Percentiles rank a stretch among this genome's conserved stretches.
Conservation (phyloP, 2,888 invertebrate species). For the Liopterus haemorrhoidalis region DNA sequence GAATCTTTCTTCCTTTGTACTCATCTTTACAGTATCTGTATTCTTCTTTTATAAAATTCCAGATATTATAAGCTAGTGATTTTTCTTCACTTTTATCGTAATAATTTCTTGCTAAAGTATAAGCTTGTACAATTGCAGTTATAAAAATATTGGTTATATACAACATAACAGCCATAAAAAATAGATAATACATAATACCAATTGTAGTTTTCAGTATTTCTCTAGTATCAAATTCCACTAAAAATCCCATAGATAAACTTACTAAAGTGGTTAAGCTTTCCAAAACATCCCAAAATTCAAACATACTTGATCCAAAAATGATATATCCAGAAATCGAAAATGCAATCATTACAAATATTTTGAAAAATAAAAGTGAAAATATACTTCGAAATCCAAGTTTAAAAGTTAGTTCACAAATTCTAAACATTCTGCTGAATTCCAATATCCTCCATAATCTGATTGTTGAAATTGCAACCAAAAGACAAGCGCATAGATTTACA, state of each 20-base stretch:
- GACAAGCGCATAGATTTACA: constrained; percentile 32
- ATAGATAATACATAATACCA: constrained; percentile 13
- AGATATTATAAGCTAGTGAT: constrained; percentile 11
- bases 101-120: constrained; percentile 13
- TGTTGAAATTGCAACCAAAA: constrained; percentile 36
- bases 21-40: constrained; percentile 4
- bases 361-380: constrained; percentile 30
- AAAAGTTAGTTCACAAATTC: constrained; percentile 36
- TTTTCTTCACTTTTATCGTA: constrained; percentile 14
- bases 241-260: constrained; percentile 29
- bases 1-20: constrained; percentile 10
- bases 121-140: constrained; percentile 14
- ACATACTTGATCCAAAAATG: constrained; percentile 23
- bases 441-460: constrained; percentile 38
- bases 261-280: constrained; percentile 29
- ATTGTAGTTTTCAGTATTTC: constrained; percentile 12
- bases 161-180: constrained; percentile 10
- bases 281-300: constrained; percentile 27
- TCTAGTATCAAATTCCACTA: constrained; percentile 25
- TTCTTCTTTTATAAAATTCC: constrained; percentile 14
- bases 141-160: constrained; percentile 16
- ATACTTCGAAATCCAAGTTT: constrained; percentile 28
- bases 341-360: constrained; percentile 27
- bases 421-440: constrained; percentile 35
- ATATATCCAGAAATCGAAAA: constrained; percentile 25